phyloP scores from a whole-genome alignment of 2,888 invertebrate species.

The Hermaeophaga mercurialis region DNA sequence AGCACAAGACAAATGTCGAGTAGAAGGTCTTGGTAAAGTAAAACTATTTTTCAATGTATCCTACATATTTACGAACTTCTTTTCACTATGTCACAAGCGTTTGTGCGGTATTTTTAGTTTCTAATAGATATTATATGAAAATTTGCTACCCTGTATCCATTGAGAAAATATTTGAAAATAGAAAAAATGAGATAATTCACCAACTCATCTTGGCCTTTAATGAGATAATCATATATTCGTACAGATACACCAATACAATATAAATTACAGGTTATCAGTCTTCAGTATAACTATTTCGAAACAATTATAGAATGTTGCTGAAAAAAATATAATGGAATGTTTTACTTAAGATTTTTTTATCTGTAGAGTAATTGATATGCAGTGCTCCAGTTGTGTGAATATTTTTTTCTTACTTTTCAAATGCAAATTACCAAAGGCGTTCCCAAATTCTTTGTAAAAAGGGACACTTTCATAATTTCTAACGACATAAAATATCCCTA shows the following conservation, averaged over 20 bases:
- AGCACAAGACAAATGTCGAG: too few relatives aligned
- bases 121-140: too few relatives aligned
- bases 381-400: slow-evolving; percentile 30
- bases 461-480: too few relatives aligned
- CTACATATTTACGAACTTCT: too few relatives aligned
- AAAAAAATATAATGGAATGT: slow-evolving; percentile 27
- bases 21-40: too few relatives aligned
- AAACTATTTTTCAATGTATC: too few relatives aligned
- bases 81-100: too few relatives aligned
- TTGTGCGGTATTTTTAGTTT: too few relatives aligned
- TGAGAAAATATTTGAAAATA: too few relatives aligned
- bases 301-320: slow-evolving; percentile 27
- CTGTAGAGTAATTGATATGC: slow-evolving; percentile 27
- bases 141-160: too few relatives aligned
- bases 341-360: slow-evolving; percentile 20
- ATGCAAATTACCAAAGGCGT: slow-evolving; percentile 16
- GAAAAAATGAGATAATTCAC: too few relatives aligned
- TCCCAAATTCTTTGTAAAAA: not conserved
- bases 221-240: slow-evolving; percentile 18
- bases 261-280: slow-evolving; percentile 24
- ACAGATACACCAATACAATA: slow-evolving; percentile 15
- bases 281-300: slow-evolving; percentile 22
- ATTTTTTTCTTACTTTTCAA: slow-evolving; percentile 23
- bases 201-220: slow-evolving; percentile 9
- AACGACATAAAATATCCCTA: too few relatives aligned